Evolutionary conservation across 2,797 vertebrate species (phyloP).

Genomic region (Aselliscus stoliczkanus): DNA sequence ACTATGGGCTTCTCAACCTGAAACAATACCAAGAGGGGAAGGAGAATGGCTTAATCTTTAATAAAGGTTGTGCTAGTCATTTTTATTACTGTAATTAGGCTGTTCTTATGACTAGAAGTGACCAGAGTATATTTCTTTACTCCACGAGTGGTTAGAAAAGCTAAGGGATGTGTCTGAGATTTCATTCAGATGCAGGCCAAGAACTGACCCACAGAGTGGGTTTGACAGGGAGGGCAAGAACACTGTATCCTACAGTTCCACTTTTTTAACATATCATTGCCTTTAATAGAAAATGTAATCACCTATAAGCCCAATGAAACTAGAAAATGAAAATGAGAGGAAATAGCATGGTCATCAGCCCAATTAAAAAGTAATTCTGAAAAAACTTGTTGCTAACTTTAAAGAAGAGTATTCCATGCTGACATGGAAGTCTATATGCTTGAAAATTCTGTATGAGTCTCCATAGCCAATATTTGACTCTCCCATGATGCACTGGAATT

Average conservation of each 20-base stretch:
- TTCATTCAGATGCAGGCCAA: not conserved
- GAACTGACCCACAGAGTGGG: not conserved
- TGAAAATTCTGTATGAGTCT: conserved; percentile 2
- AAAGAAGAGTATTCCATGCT: not conserved
- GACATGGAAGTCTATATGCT: not conserved
- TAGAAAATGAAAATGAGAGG: not conserved
- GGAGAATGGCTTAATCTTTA: not conserved
- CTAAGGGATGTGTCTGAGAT: not conserved
- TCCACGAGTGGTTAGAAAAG: not conserved
- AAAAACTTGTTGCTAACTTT: not conserved
- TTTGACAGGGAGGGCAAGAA: not conserved
- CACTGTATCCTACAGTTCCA: not conserved
- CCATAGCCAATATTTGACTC: not conserved
- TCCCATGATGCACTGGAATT: not conserved
- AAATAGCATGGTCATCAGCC: not conserved
- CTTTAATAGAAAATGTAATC: not conserved
- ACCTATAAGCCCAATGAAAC: not conserved
- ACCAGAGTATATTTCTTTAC: not conserved
- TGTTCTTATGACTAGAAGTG: not conserved
- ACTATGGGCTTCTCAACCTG: not conserved
- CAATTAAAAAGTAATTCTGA: conserved; percentile 14
- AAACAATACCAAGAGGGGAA: not conserved
- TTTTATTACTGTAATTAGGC: not conserved
- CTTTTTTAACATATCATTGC: not conserved
- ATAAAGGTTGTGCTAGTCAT: not conserved